Base-by-base conservation (phyloP, 2,888 invertebrate genomes). In the Baccha elongata region DNA sequence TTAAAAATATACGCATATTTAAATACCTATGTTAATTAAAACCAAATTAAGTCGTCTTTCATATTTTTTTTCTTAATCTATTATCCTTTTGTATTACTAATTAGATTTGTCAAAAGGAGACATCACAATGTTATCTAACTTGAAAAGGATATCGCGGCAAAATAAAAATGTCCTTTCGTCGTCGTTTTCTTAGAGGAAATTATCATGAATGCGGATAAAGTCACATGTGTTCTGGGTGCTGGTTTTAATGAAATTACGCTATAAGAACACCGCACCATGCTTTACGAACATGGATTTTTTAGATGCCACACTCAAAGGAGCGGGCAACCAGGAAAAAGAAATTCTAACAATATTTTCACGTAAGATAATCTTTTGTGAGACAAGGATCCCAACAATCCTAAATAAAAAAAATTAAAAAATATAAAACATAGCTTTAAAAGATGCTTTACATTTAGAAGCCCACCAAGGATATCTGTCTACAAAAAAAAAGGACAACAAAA, bases 301-400 rank as follows among this genome's bases (percentile, higher is more conserved):
- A 48, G 53, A 71, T 68, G 68, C 26, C 35, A 48, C 44, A 72
- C 68, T 78, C 83, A 83, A 73, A 83, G 72, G 68, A 67, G 58
- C 58, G 37, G n/a, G 50, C 44, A 50, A 48, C 62, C 60, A 52
- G 40, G 44, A 74, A 72, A 72, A 62, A 17, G 48, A 23, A 65
- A 83, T 83, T 83, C 83, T 72, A 78, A 83, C 83, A 83, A 83
- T 78, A 83, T 83, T 83, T 83, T 83, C 68, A 83, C 78, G 71
- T 83, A 73, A 83, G 83, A 78, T 83, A 83, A 78, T 83, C 83
- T 78, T 72, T 83, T 83, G 68, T 83, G 76, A 78, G 72, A 78
- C 72, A 83, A 72, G 67, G 71, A 72, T 68, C 62, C 71, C 55
- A 64, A 72, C 71, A 76, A 75, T 71, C 75, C 72, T 78, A 68